Evolutionary conservation across 2,797 vertebrate genomes (phyloP), one percentile per base, ranked within the genome.

Genomic region (Tragopan temminckii): DNA sequence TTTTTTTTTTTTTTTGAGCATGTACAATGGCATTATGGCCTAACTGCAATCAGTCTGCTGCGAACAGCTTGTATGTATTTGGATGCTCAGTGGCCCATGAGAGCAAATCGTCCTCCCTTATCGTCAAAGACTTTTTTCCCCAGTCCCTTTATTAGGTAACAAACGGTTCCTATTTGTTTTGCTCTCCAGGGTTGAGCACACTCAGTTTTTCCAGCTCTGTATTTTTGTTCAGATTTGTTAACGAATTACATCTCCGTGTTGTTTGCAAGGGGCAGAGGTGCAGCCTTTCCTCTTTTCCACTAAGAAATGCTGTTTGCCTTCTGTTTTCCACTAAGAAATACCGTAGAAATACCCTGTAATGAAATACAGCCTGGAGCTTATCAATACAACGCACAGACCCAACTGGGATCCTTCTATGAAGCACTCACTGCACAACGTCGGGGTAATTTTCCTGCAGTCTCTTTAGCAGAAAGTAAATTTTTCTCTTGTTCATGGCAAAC

Each of bases 11-110:
- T 74, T 79, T 46, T 6, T 25, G 24, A 89, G 78, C 88, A 19
- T 50, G 46, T 70, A 85, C 94, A 95, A 93, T 84, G 77, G 90
- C 82, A 94, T 83, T 75, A 82, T 95, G 96, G 92, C 89, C 94
- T 92, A 58, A 83, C 95, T 87, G 93, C 94, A 93, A 43, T 95
- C 95, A 96, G 94, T 93, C 96, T 96, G 94, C 96, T 93, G 46
- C 63, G 33, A 96, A 96, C 96, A 97, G 95, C 96, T 97, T 97
- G 96, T 93, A 91, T 94, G 84, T 94, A 94, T 97, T 81, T 53
- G 71, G 95, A 82, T 95, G 85, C 50, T 90, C 93, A 67, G 71
- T 93, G 97, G 96, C 76, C 97, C 96, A 82, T 90, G 89, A 94
- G 95, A 84, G 87, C 91, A 88, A 91, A 82, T 93, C 80, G 48